Base-by-base conservation (phyloP, 1,140 invertebrate species). In the Zophobas atratus region DNA sequence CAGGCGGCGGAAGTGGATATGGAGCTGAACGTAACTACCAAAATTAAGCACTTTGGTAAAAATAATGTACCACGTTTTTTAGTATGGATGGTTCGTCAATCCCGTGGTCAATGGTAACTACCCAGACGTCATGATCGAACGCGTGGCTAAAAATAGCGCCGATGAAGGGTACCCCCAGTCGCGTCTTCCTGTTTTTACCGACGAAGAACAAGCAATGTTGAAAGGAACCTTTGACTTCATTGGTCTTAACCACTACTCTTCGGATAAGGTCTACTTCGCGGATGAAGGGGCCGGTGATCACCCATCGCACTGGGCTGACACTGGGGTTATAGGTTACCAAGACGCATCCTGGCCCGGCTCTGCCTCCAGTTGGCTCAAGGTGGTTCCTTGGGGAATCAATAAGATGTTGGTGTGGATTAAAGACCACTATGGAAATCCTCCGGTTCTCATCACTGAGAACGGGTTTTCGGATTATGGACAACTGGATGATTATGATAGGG, bases 61-160 rank as follows among this genome's bases (percentile, higher is more conserved):
- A 5, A 6, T 83, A 90, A 88, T 88, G 89, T 8, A 4, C 43
- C 43, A 20, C 20, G 20, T 20, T 46, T 3, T 4, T 3, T 46
- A 46, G 43, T 51, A 51, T 75, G 90, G 89, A 4, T 90, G 89
- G 88, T 92, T 89, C 77, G 89, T 87, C 1, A 87, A 92, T 86
- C 92, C 92, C 2, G 90, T 94, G 63, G 91, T 90, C 80, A 82
- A 85, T 8, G 92, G 92, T 4, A 90, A 93, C 79, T 94, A 92
- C 82, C 92, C 92, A 1, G 77, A 85, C 72, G 85, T 91, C 32
- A 88, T 93, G 85, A 90, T 89, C 77, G 83, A 90, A 35, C 87
- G 87, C 39, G 86, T 94, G 1, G 87, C 85, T 5, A 80, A 83
- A 5, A 88, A 89, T n/a, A 92, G 92, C 83, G 86, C 85, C 48